Percentiles rank a stretch among this genome's conserved stretches.
Conservation (phyloP, 23 tunicate species). For the Aplidium turbinatum region DNA sequence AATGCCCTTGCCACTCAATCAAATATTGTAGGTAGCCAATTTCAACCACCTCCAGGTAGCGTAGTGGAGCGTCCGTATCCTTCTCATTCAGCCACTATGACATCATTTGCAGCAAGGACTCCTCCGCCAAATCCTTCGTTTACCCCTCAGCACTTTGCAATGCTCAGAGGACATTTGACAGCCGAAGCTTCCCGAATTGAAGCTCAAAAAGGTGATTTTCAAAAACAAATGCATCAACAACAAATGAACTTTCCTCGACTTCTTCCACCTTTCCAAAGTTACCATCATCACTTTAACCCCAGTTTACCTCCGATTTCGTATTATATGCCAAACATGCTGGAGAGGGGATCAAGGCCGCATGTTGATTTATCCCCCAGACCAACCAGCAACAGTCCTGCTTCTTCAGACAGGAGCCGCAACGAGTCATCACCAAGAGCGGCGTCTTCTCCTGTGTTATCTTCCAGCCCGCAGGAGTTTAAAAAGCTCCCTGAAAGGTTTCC, state of each 20-base stretch:
- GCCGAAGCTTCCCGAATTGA: neutral
- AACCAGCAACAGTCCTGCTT: conserved; percentile 19
- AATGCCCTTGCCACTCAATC: conserved; percentile 62
- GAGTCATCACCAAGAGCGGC: neutral
- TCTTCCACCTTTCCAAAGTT: conserved; percentile 21
- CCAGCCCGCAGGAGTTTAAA: conserved; percentile 19
- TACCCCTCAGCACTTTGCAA: conserved; percentile 31
- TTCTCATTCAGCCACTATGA: neutral
- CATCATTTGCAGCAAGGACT: conserved; percentile 4
- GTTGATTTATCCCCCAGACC: conserved; percentile 8
- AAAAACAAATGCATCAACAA: conserved; percentile 35
- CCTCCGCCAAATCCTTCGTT: conserved; percentile 14
- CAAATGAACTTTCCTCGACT: conserved; percentile 33
- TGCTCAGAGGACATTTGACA: conserved; percentile 27
- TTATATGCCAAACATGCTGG: conserved; percentile 43
- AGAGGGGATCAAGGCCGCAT: neutral
- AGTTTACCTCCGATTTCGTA: conserved; percentile 36
- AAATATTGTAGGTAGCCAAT: conserved; percentile 15
- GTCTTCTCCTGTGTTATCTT: conserved; percentile 22
- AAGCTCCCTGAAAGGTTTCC: neutral
- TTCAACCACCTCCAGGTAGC: conserved; percentile 13
- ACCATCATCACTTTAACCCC: conserved; percentile 24
- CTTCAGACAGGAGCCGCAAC: conserved; percentile 19
- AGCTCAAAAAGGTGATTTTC: neutral
- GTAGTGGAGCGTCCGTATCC: conserved; percentile 22